Evolutionary conservation across 2,113 vertebrate genomes (phyloP).

Genomic region (Patagioenas fasciata): DNA sequence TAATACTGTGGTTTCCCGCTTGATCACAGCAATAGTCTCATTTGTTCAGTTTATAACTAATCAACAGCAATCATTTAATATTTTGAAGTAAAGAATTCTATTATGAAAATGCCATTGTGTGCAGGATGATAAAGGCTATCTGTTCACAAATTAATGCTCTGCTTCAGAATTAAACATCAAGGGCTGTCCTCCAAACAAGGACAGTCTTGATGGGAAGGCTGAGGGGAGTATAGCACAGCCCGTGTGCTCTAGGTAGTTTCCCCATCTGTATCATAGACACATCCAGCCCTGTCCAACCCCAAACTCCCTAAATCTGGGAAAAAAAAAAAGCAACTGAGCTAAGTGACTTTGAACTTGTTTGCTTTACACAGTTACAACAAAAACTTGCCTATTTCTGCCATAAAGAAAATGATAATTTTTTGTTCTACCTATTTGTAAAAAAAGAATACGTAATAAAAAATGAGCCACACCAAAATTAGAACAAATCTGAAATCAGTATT

Average conservation of each 20-base stretch:
- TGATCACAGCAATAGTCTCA: background rate
- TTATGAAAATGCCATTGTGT: background rate
- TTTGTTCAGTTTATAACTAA: constrained; percentile 31
- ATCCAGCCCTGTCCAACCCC: background rate
- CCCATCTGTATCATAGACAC: background rate
- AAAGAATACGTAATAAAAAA: background rate
- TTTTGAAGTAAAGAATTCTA: constrained; percentile 1
- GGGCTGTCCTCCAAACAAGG: constrained; percentile 30
- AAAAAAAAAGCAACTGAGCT: background rate
- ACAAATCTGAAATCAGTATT: background rate
- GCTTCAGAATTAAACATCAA: constrained; percentile 26
- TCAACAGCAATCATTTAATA: constrained; percentile 10
- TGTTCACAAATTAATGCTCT: constrained; percentile 23
- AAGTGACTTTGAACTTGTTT: background rate
- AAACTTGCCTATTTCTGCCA: background rate
- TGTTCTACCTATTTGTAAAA: background rate
- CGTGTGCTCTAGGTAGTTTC: background rate
- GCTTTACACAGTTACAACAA: background rate
- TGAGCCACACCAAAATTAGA: background rate
- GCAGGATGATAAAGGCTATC: constrained; percentile 9
- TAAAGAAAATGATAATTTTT: background rate
- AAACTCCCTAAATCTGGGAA: background rate
- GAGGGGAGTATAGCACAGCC: background rate
- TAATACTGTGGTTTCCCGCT: background rate
- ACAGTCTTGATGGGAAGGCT: background rate